A percentile compares a stretch with the other conserved stretches of the same genome.
Evolutionary conservation across 2,113 vertebrate genomes (phyloP).

Genomic region (Leucosticte australis): DNA sequence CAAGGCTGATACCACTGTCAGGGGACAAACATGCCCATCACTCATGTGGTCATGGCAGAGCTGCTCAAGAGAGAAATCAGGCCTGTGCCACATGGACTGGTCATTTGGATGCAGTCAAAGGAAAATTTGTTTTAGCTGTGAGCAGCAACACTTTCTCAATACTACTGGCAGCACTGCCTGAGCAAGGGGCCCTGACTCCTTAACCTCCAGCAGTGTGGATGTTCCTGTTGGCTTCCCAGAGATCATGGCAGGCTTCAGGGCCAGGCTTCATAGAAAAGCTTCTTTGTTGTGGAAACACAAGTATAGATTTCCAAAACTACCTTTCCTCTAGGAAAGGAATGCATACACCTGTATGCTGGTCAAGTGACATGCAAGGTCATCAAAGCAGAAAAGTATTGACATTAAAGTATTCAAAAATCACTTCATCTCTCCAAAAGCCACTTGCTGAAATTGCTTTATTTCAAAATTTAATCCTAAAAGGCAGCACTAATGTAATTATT

Average conservation of each 20-base stretch:
- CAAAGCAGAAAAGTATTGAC: not conserved
- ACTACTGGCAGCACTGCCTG: not conserved
- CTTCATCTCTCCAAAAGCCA: not conserved
- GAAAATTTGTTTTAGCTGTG: not conserved
- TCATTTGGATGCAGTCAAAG: not conserved
- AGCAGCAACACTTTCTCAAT: not conserved
- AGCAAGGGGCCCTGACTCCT: not conserved
- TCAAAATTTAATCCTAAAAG: not conserved
- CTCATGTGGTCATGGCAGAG: not conserved
- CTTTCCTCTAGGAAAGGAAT: not conserved
- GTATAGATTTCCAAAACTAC: not conserved
- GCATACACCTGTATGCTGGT: not conserved
- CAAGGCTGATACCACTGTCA: not conserved
- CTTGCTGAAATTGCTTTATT: not conserved
- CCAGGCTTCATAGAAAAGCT: not conserved
- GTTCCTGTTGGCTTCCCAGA: not conserved
- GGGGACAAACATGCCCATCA: not conserved
- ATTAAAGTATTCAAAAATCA: not conserved
- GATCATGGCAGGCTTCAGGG: not conserved
- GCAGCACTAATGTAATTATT: not conserved
- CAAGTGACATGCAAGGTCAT: not conserved
- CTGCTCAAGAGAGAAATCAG: not conserved
- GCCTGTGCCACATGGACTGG: not conserved
- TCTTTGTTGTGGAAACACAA: not conserved
- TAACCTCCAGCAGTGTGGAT: not conserved